Conservation (phyloP, 1,140 invertebrate species). For the Elymnias hypermnestra region DNA sequence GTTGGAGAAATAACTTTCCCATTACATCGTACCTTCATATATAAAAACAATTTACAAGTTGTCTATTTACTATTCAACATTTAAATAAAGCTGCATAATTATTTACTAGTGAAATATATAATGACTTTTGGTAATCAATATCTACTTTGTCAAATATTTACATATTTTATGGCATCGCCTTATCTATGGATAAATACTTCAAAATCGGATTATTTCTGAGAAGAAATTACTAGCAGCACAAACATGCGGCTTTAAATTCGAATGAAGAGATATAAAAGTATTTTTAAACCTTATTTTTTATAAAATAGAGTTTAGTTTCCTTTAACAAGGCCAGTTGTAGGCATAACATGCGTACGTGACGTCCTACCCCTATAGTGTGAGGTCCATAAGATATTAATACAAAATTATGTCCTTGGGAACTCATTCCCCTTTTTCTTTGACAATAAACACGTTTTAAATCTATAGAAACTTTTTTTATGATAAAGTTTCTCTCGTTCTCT, state of each 20-base stretch:
- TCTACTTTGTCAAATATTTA: neutral
- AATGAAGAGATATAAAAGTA: conserved; percentile 2
- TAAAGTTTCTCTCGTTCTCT: conserved; percentile 29
- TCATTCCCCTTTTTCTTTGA: conserved; percentile 33
- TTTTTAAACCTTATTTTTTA: conserved; percentile 21
- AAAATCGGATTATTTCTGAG: conserved; percentile 37
- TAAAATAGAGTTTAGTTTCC: conserved; percentile 11
- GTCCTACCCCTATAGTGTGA: conserved; percentile 30
- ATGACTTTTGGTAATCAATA: too few species aligned
- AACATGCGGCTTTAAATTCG: conserved; percentile 24
- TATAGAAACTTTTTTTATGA: conserved; percentile 36
- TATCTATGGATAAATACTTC: conserved; percentile 11
- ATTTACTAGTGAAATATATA: too few species aligned
- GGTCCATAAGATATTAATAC: conserved; percentile 38
- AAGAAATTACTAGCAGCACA: conserved; percentile 26
- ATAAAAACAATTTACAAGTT: too few species aligned
- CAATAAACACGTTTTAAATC: conserved; percentile 44
- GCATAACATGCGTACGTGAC: conserved; percentile 33
- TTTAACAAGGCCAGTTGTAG: conserved; percentile 3
- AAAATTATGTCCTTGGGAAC: conserved; percentile 59
- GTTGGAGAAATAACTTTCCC: too few species aligned
- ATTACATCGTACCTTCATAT: too few species aligned
- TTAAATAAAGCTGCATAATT: too few species aligned
- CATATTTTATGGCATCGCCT: neutral
- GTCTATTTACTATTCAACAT: too few species aligned